Evolutionary conservation across 2,888 invertebrate genomes (phyloP), one percentile per base, ranked within the genome.

Genomic region (Lasioglossum lativentre): DNA sequence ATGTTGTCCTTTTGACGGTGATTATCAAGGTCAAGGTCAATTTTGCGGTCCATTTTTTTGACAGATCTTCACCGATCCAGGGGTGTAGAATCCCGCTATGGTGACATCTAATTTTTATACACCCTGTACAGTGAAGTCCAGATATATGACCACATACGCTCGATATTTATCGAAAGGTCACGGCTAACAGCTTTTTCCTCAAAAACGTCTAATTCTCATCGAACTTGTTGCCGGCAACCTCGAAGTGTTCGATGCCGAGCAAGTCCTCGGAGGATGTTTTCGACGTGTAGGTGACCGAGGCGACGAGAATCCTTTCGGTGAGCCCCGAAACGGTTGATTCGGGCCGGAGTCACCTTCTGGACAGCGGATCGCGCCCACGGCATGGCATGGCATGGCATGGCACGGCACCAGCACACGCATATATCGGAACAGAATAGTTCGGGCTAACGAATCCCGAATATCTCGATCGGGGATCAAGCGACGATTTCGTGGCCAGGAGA

Each of bases 381-480:
- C 52, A 52, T 52, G 27, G n/a, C 16, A 19, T 5, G 45, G 45
- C 68, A 42, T 72, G 68, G 47, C 52, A 52, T 52, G 34, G n/a
- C 45, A 19, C 1, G 45, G 45, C 34, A 30, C 66, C 73, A 76
- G 66, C 30, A 34, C 47, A 70, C 85, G 85, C 66, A 80, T 85
- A 34, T 34, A 52, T 52, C 79, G 74, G 70, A 38, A 85, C 86
- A 74, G 74, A 73, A 77, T 75, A 71, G 77, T 56, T 71, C 16
- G 59, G 34, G 59, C 78, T 75, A 82, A 85, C 77, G 82, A 79
- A 74, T 86, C 77, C 75, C 82, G 79, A 76, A 79, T 83, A 68
- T 79, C 86, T 63, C 83, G 79, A 83, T 86, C 77, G 40, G 40
- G 47, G 82, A 82, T 83, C 82, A 63, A 72, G 56, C 76, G 81